phyloP scores from a whole-genome alignment of 2,888 invertebrate species.

The Blastobasis adustella region DNA sequence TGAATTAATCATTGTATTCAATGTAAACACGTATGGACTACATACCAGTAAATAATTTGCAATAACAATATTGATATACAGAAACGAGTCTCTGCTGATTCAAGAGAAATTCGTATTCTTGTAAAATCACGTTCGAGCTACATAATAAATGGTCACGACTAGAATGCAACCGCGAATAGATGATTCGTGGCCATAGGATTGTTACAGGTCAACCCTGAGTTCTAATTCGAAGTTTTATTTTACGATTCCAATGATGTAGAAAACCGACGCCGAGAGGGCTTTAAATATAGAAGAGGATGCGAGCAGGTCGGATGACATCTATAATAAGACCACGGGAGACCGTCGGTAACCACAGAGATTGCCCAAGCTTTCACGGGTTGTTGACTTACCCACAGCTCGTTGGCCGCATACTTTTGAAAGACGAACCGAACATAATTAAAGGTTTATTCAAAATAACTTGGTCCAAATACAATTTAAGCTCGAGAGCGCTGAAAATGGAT shows the following conservation, averaged over 20 bases:
- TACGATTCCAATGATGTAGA: slow-evolving; percentile 38
- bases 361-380: slow-evolving; percentile 65
- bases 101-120: too few relatives aligned
- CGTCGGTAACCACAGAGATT: slow-evolving; percentile 57
- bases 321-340: slow-evolving; percentile 71
- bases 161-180: too few relatives aligned
- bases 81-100: too few relatives aligned
- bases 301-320: slow-evolving; percentile 72
- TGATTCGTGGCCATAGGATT: too few relatives aligned
- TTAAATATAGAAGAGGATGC: slow-evolving; percentile 72
- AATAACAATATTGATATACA: slow-evolving; percentile 1
- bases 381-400: slow-evolving; percentile 45
- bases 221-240: slow-evolving; percentile 19
- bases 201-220: too few relatives aligned
- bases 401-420: slow-evolving; percentile 12
- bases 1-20: slow-evolving; percentile 2
- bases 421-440: slow-evolving; percentile 4
- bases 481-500: too few relatives aligned
- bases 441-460: neutral
- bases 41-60: neutral
- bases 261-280: slow-evolving; percentile 44
- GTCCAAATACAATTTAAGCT: too few relatives aligned
- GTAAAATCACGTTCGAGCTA: too few relatives aligned
- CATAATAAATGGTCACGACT: too few relatives aligned
- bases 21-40: slow-evolving; percentile 2